Conservation (phyloP, 2,888 invertebrate genomes). For the Saturnia japonica region DNA sequence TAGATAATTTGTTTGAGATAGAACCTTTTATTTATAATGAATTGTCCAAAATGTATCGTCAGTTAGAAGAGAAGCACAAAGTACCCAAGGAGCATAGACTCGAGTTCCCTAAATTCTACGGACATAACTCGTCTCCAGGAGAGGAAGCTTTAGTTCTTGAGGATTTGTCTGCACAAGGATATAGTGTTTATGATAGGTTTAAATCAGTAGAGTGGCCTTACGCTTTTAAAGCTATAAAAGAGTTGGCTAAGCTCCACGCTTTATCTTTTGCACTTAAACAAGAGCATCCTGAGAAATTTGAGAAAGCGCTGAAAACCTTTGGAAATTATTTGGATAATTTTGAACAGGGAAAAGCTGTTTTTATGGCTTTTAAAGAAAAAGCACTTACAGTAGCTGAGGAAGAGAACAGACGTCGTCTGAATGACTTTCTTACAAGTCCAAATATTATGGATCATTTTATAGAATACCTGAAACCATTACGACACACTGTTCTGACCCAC, state of each 20-base stretch:
- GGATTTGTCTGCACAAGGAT: conserved; percentile 17
- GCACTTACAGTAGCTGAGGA: conserved; percentile 6
- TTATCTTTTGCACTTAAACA: not conserved
- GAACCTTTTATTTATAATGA: conserved; percentile 2
- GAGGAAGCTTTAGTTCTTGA: conserved; percentile 5
- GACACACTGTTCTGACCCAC: not conserved
- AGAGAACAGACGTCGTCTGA: not conserved
- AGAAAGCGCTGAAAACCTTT: conserved; percentile 2
- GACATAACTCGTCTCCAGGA: not conserved
- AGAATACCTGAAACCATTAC: not conserved
- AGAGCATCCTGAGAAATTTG: conserved; percentile 1
- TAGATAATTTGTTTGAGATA: not conserved
- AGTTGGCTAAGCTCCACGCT: conserved; percentile 8
- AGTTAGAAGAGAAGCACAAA: conserved; percentile 25
- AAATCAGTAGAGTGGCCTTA: conserved; percentile 9
- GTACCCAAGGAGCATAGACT: conserved; percentile 18
- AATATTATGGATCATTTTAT: not conserved
- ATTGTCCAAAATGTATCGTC: not conserved
- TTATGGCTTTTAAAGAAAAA: not conserved
- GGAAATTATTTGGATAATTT: not conserved
- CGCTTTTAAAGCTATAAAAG: not conserved
- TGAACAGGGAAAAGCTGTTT: not conserved
- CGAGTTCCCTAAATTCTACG: conserved; percentile 4
- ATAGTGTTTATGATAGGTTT: conserved; percentile 12
- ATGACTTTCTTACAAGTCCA: not conserved